Conservation (phyloP, 2,797 vertebrate species). For the Macroramphosus scolopax region DNA sequence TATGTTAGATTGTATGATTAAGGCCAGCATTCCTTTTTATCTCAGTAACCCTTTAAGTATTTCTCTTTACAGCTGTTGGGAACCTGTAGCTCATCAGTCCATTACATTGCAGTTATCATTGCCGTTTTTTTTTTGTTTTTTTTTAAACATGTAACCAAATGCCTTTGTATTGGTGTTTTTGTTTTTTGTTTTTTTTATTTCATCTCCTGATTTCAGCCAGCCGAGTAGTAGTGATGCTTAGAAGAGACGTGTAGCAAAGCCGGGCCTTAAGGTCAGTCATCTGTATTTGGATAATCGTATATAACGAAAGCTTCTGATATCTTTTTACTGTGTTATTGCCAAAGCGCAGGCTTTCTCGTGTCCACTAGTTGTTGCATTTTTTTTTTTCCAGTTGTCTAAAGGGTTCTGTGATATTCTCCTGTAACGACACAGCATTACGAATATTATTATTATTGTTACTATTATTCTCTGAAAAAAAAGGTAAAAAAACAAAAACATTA, state of each 20-base stretch:
- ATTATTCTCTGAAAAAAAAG: slow-evolving; percentile 73
- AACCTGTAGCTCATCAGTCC: slow-evolving; percentile 84
- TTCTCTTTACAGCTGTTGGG: slow-evolving; percentile 84
- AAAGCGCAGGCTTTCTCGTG: slow-evolving; percentile 86
- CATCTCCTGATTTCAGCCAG: slow-evolving; percentile 83
- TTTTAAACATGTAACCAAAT: slow-evolving; percentile 88
- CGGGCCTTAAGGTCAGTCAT: slow-evolving; percentile 76
- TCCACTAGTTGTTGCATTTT: slow-evolving; percentile 71
- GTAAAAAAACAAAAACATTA: slow-evolving; percentile 72
- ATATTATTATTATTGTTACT: slow-evolving; percentile 72
- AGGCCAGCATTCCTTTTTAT: slow-evolving; percentile 94
- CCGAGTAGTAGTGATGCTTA: slow-evolving; percentile 82
- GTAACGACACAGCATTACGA: slow-evolving; percentile 73
- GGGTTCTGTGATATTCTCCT: slow-evolving; percentile 81
- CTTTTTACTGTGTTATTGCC: slow-evolving; percentile 80
- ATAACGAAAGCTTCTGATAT: slow-evolving; percentile 80
- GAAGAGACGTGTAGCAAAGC: slow-evolving; percentile 88
- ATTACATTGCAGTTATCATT: slow-evolving; percentile 82
- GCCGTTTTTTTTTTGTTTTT: too few relatives aligned
- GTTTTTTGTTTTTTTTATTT: slow-evolving; percentile 66
- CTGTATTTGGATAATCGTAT: slow-evolving; percentile 86
- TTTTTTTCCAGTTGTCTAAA: slow-evolving; percentile 78
- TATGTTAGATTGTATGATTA: slow-evolving; percentile 91
- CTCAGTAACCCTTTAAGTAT: slow-evolving; percentile 89
- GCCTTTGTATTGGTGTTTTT: slow-evolving; percentile 76